Evolutionary conservation across 2,888 invertebrate species (phyloP).

Genomic region (Lycocerus yunnanus): DNA sequence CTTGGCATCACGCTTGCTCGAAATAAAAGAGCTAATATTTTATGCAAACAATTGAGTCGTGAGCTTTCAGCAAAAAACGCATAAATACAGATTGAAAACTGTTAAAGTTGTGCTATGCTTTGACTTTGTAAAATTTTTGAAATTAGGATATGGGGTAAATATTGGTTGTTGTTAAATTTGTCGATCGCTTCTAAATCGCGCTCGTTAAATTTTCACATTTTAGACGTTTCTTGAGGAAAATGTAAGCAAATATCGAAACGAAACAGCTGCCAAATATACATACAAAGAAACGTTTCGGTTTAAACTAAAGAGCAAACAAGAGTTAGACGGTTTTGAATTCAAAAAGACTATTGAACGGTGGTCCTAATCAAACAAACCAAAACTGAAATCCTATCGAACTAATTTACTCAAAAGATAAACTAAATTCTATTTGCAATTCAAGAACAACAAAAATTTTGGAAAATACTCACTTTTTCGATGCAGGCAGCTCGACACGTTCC

Average conservation of each 20-base stretch:
- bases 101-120: constrained; percentile 29
- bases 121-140: constrained; percentile 13
- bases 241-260: neutral
- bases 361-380: constrained; percentile 35
- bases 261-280: constrained; percentile 19
- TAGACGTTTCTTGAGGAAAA: neutral
- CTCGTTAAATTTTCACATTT: neutral
- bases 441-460: neutral
- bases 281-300: constrained; percentile 14
- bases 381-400: neutral
- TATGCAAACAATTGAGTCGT: constrained; percentile 41
- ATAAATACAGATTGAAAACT: constrained; percentile 39
- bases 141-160: constrained; percentile 4
- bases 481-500: neutral
- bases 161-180: constrained; percentile 4
- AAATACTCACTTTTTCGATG: neutral
- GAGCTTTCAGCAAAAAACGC: constrained; percentile 37
- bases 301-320: constrained; percentile 32
- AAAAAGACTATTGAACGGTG: constrained; percentile 22
- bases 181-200: neutral
- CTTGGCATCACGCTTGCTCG: constrained; percentile 37
- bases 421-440: neutral
- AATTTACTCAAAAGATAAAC: neutral
- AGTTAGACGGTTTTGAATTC: constrained; percentile 28
- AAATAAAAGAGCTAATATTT: constrained; percentile 43